Evolutionary conservation across 2,888 invertebrate genomes (phyloP), one percentile per base, ranked within the genome.

Genomic region (Carcina quercana): DNA sequence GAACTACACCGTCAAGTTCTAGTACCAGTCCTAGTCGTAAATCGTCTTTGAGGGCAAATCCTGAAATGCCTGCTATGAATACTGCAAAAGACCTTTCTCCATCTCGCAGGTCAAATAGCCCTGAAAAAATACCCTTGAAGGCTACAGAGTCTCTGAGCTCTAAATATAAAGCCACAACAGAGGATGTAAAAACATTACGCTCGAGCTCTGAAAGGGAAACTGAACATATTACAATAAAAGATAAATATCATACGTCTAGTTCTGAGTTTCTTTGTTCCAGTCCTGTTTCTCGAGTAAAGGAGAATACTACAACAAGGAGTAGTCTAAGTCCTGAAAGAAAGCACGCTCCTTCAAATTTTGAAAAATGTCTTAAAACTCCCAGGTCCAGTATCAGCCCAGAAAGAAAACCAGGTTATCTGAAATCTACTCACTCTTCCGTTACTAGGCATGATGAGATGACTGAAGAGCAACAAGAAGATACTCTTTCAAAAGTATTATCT

Each of bases 321-420:
- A 6, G n/a, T 5, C 5, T 5, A 24, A 10, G 3, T 11, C 24
- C 11, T 24, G 24, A 12, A 12, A 6, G 12, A 6, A 24, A 24
- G n/a, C 12, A 3, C 3, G 24, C n/a, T n/a, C n/a, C n/a, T n/a
- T n/a, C n/a, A n/a, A n/a, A n/a, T n/a, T n/a, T n/a, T n/a, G n/a
- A n/a, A n/a, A n/a, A n/a, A n/a, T n/a, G n/a, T n/a, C n/a, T n/a
- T n/a, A n/a, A n/a, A n/a, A n/a, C n/a, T n/a, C 28, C 37, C 3
- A 41, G 40, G 25, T 25, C 34, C 15, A 53, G 49, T 30, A 30
- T 39, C 1, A 63, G 61, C 24, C 57, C 60, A 28, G 56, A 62
- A 22, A 52, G 52, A 28, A 59, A 57, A 38, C 71, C 72, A 7
- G 59, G 59, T 12, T 72, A 68, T 40, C 69, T 67, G 67, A 63